Evolutionary conservation across 2,888 invertebrate genomes (phyloP).

Genomic region (Vannuccia rotundouncinata): DNA sequence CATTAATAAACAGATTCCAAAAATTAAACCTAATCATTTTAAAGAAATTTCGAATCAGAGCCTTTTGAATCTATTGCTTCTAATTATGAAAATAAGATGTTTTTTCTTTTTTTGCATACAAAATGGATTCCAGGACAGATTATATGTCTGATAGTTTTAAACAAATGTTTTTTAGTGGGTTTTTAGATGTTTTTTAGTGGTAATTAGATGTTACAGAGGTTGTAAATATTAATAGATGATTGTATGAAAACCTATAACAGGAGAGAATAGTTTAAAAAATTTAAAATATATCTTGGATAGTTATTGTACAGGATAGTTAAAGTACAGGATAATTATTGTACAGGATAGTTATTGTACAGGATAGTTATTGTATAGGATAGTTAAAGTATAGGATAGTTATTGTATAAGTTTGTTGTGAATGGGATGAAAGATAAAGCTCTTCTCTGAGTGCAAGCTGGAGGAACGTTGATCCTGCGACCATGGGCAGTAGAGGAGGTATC

Average conservation of each 20-base stretch:
- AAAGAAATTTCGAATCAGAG: too few species aligned
- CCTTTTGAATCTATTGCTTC: too few species aligned
- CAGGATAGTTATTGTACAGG: background rate
- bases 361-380: conserved; percentile 23
- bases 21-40: too few species aligned
- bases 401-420: conserved; percentile 16
- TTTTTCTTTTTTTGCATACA: too few species aligned
- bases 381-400: conserved; percentile 15
- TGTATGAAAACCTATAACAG: background rate
- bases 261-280: conserved; percentile 16
- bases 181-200: too few species aligned
- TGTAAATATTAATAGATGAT: conserved; percentile 23
- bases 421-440: conserved; percentile 24
- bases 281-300: conserved; percentile 20
- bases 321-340: conserved; percentile 16
- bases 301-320: conserved; percentile 16
- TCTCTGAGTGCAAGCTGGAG: conserved; percentile 21
- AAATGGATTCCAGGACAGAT: too few species aligned
- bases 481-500: background rate
- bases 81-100: too few species aligned
- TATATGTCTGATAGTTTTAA: too few species aligned
- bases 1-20: too few species aligned
- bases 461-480: conserved; percentile 15
- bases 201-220: conserved; percentile 23
- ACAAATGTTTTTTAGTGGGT: too few species aligned